These are phyloP conservation scores for Calosoma granatense DNA, from an alignment of 1,140 invertebrate genomes.

Conservation along the genomic window DNA sequence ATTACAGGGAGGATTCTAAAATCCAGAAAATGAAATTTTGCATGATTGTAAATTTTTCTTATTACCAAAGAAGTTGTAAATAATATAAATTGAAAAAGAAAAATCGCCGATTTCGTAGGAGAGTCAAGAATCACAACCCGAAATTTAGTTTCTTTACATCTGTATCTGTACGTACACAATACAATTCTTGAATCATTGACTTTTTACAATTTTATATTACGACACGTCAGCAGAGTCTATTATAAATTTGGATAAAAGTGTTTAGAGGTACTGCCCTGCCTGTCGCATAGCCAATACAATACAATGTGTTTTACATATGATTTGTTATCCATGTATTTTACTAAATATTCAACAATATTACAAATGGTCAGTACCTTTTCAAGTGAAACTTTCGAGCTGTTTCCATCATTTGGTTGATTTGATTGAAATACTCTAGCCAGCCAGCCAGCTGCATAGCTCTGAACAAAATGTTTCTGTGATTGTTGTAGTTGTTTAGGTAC, in stretches of 20 bases:
- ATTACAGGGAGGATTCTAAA: not conserved
- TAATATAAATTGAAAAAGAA: not conserved
- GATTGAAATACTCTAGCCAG: not conserved
- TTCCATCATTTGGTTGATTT: not conserved
- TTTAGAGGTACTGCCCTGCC: too few relatives aligned
- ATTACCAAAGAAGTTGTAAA: slow-evolving; percentile 1
- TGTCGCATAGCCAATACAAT: too few relatives aligned
- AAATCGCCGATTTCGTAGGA: not conserved
- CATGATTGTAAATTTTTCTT: slow-evolving; percentile 8
- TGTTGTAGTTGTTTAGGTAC: slow-evolving; percentile 4
- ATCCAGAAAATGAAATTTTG: not conserved
- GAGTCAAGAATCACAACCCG: not conserved
- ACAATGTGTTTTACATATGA: not conserved
- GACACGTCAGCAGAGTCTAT: not conserved
- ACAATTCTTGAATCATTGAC: not conserved
- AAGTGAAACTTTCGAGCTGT: not conserved
- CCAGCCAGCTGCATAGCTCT: not conserved
- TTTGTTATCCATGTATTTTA: not conserved
- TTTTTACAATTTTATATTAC: not conserved
- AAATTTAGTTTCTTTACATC: not conserved
- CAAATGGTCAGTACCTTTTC: not conserved
- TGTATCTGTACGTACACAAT: not conserved
- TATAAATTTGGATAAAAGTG: too few relatives aligned
- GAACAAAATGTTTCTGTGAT: slow-evolving; percentile 6
- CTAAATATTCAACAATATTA: not conserved